These are phyloP conservation scores for Dasysyrphus albostriatus DNA, from an alignment of 2,888 invertebrate genomes.

Conservation along the genomic window DNA sequence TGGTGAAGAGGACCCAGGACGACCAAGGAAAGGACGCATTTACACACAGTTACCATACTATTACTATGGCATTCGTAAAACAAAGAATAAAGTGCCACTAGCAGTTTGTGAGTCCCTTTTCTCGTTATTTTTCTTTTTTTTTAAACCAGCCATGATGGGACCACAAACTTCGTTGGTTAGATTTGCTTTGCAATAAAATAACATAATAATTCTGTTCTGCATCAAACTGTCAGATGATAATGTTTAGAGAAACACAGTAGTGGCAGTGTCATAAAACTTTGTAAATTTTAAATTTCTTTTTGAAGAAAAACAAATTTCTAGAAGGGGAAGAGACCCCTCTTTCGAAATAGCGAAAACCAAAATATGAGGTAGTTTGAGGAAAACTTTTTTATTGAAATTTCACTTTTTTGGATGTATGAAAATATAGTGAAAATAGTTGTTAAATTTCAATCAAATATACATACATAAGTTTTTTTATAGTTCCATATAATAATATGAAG, in stretches of 20 bases:
- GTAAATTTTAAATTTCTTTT: slow-evolving; percentile 6
- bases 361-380: no score
- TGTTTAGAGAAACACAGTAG: slow-evolving; percentile 23
- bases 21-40: neutral
- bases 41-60: neutral
- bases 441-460: no score
- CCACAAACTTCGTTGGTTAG: slow-evolving; percentile 37
- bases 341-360: no score
- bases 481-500: no score
- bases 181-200: slow-evolving; percentile 47
- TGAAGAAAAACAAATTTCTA: no score
- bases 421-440: no score
- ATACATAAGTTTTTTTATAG: no score
- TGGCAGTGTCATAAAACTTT: neutral
- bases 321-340: no score
- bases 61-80: slow-evolving; percentile 16
- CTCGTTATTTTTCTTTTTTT: neutral
- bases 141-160: neutral
- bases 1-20: neutral
- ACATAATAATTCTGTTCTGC: slow-evolving; percentile 44
- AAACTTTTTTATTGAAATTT: no score
- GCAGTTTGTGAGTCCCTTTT: slow-evolving; percentile 40
- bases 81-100: slow-evolving; percentile 42
- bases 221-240: slow-evolving; percentile 20
- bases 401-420: no score